Conservation (phyloP, 2,888 invertebrate species). For the Lycaena phlaeas region DNA sequence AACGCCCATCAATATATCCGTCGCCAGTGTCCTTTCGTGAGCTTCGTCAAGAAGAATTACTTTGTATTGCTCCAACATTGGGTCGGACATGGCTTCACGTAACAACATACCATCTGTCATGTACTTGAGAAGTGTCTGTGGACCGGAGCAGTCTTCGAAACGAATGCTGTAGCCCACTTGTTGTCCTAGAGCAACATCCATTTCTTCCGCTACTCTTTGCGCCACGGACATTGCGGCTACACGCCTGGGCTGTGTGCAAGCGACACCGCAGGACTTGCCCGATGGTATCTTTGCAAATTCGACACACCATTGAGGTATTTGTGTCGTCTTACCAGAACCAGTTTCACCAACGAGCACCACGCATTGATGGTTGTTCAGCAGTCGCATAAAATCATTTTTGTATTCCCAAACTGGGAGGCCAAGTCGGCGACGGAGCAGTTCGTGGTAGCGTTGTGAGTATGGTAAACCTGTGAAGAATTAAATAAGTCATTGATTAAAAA, state of each 20-base stretch:
- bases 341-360: conserved; percentile 99
- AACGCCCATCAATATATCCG: conserved; percentile 99
- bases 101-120: conserved; percentile 99
- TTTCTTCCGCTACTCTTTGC: conserved; percentile 98
- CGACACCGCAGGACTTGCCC: conserved; percentile 75
- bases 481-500: too few relatives aligned
- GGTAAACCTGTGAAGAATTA: conserved; percentile 72
- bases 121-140: conserved; percentile 95
- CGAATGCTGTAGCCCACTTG: conserved; percentile 83
- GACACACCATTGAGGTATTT: conserved; percentile 87
- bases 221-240: conserved; percentile 99
- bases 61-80: conserved; percentile 96
- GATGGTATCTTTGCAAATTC: conserved; percentile 52
- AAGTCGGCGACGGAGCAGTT: conserved; percentile 89
- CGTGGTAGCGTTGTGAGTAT: conserved; percentile 91
- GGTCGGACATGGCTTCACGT: conserved; percentile 99
- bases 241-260: conserved; percentile 96
- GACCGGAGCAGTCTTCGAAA: conserved; percentile 98
- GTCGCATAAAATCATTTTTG: conserved; percentile 94
- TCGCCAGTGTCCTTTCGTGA: conserved; percentile 98
- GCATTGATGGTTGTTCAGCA: conserved; percentile 93
- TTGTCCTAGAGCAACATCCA: conserved; percentile 93
- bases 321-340: conserved; percentile 99
- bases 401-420: conserved; percentile 98
- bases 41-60: conserved; percentile 98